phyloP scores from a whole-genome alignment of 2,797 vertebrate genomes.

The Melanotaenia parkinsoni region DNA sequence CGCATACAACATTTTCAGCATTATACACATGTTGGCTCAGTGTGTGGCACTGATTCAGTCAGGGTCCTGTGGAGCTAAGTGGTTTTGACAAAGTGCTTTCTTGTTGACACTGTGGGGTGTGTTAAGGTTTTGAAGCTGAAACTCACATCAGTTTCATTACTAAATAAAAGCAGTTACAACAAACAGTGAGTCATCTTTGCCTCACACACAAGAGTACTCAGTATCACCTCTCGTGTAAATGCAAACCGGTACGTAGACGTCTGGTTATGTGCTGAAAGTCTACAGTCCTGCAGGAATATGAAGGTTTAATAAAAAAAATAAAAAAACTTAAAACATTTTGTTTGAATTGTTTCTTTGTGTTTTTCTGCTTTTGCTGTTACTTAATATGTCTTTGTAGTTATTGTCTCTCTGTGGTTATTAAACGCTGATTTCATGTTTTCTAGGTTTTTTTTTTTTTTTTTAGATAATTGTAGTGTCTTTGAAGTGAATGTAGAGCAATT shows the following conservation, averaged over 20 bases:
- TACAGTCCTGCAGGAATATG: not conserved
- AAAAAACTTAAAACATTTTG: not conserved
- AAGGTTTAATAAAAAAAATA: not conserved
- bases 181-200: slow-evolving; percentile 12
- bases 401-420: not conserved
- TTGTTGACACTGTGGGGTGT: slow-evolving; percentile 56
- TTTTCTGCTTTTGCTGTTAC: not conserved
- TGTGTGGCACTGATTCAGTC: slow-evolving; percentile 42
- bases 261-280: not conserved
- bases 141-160: slow-evolving; percentile 31
- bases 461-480: not conserved
- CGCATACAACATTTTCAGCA: slow-evolving; percentile 34
- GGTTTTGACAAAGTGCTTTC: slow-evolving; percentile 64
- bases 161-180: slow-evolving; percentile 24
- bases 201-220: not conserved
- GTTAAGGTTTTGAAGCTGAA: slow-evolving; percentile 35
- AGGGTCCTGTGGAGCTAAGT: slow-evolving; percentile 55
- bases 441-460: not conserved
- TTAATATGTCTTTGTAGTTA: not conserved
- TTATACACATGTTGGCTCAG: slow-evolving; percentile 50
- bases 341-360: not conserved
- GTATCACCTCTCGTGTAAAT: not conserved
- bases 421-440: not conserved
- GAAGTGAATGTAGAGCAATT: slow-evolving; percentile 9
- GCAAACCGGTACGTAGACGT: not conserved